A percentile compares a stretch with the other conserved stretches of the same genome.
Conservation (phyloP, 2,797 vertebrate species). For the Cyclura pinguis region DNA sequence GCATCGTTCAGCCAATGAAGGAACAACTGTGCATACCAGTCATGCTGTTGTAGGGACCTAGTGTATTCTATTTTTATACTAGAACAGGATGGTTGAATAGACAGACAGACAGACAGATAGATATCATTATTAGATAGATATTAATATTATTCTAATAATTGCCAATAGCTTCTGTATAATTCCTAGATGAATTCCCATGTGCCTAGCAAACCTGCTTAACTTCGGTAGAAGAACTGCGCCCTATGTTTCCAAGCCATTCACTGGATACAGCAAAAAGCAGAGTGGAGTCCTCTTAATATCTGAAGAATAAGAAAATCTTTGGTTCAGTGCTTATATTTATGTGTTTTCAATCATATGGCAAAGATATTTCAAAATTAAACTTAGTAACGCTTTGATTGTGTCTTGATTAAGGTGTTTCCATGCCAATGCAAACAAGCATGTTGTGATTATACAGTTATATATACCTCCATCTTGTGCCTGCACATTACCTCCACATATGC, state of each 20-base stretch:
- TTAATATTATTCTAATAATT: neutral
- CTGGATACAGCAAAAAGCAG: neutral
- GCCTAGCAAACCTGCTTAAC: neutral
- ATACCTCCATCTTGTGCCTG: neutral
- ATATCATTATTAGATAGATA: neutral
- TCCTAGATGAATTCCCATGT: neutral
- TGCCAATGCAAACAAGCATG: neutral
- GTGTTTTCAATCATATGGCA: neutral
- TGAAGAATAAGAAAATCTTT: neutral
- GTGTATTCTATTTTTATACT: neutral
- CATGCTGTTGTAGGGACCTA: too few relatives aligned
- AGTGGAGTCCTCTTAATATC: neutral
- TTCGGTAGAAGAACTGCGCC: neutral
- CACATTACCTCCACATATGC: neutral
- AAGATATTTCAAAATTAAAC: neutral
- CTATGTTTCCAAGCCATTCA: neutral
- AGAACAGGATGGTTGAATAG: neutral
- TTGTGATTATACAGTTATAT: neutral
- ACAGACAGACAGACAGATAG: too few relatives aligned
- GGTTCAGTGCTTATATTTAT: neutral
- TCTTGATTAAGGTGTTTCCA: neutral
- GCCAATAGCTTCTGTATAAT: neutral
- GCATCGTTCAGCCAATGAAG: too few relatives aligned
- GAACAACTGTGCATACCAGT: too few relatives aligned
- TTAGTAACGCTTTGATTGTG: neutral